Percentiles rank a stretch among this genome's conserved stretches.
Evolutionary conservation across 2,113 vertebrate species (phyloP).

Genomic region (Nesoenas mayeri): DNA sequence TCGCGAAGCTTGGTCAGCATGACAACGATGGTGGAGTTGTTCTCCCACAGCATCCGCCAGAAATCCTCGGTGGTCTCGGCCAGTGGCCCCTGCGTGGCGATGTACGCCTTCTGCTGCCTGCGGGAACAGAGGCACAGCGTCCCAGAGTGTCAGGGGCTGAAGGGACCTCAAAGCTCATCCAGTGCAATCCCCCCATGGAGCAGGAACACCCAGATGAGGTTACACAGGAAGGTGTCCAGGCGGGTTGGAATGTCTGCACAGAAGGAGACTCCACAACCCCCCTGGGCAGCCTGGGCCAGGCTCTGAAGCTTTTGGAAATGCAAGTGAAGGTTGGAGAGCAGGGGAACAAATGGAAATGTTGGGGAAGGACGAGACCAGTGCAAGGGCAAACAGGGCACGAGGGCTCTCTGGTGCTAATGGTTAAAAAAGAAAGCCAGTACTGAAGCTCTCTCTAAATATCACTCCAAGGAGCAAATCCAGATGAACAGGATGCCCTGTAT

Average conservation of each 20-base stretch:
- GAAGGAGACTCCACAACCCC: too few relatives aligned
- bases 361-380: background rate
- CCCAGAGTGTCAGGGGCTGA: too few relatives aligned
- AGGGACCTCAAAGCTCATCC: too few relatives aligned
- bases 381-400: background rate
- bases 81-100: slow-evolving; percentile 93
- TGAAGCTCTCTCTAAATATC: background rate
- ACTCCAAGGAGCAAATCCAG: background rate
- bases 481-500: accelerated
- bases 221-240: background rate
- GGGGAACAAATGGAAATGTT: background rate
- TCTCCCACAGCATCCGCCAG: slow-evolving; percentile 98
- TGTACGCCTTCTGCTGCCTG: slow-evolving; percentile 97
- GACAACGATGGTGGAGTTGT: slow-evolving; percentile 97
- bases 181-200: too few relatives aligned
- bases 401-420: background rate
- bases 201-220: too few relatives aligned
- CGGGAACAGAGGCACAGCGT: background rate
- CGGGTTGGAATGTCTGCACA: too few relatives aligned
- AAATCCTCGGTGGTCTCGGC: slow-evolving; percentile 98
- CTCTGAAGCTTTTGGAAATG: background rate
- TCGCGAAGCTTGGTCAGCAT: slow-evolving; percentile 97
- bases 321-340: accelerated
- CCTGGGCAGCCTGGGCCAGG: too few relatives aligned
- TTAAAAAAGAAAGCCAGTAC: accelerated